Base-by-base conservation (phyloP, 2,113 vertebrate species). In the Malurus cyaneus region DNA sequence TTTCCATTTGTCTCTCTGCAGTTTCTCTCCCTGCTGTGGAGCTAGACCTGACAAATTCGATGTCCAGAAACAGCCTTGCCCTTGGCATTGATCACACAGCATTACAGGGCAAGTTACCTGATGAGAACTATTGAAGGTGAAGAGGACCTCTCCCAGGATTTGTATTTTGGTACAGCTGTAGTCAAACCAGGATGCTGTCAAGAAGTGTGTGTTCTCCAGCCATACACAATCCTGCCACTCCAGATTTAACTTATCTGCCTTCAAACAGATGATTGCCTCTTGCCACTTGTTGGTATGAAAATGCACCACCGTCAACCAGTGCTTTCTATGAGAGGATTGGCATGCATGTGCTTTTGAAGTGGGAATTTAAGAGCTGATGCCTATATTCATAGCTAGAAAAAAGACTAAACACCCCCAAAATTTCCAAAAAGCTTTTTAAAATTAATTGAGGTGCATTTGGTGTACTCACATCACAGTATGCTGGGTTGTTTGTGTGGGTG, bases 391-490 rank as follows among this genome's bases (percentile, higher is more conserved):
- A 69, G 52, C 14, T 50, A 65, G 16, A 56, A 93, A 88, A 64
- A 76, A 67, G 14, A 82, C 31, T 60, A 54, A 60, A 2, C 2
- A 44, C 0, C 2, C 9, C 1, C 1, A 4, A 18, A 46, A 53
- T 26, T 44, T 69, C 32, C 74, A 32, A 81, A 93, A 90, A 71
- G 8, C 25, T 86, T 88, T 50, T 9, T 56, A 86, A 89, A 80
- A 56, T 64, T 28, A 91, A 60, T 32, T 53, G 15, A 39, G n/a
- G 14, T n/a, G 7, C 25, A 60, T 64, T 67, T 64, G 25, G 9
- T 34, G 59, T 32, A 28, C 50, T 77, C 25, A 59, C 13, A 26
- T 72, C 54, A 61, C 25, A 65, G 50, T 32, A 61, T 7, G 4
- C 25, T 36, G 20, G 14, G 39, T 65, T 50, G 21, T 47, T 26